These are phyloP conservation scores for Caenorhabditis sulstoni DNA, from an alignment of 2,888 invertebrate species.

Conservation along the genomic window DNA sequence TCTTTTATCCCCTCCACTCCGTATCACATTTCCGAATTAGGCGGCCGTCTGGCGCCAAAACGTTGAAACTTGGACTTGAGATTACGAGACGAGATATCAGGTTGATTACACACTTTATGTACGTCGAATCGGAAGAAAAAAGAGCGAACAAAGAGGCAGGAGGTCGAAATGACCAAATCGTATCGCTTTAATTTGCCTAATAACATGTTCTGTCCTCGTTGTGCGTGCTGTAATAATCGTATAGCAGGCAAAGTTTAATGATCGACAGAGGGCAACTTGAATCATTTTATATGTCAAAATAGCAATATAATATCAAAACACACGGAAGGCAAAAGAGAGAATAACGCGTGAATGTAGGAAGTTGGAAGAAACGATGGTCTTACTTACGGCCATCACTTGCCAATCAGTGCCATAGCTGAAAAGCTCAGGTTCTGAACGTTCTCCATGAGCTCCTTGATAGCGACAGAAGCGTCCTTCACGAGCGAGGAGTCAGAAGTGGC, in stretches of 20 bases:
- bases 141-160: conserved; percentile 8
- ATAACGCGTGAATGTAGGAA: conserved; percentile 8
- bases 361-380: conserved; percentile 6
- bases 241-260: conserved; percentile 44
- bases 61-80: conserved; percentile 53
- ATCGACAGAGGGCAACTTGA: conserved; percentile 20
- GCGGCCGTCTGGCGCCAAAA: conserved; percentile 50
- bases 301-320: conserved; percentile 25
- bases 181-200: conserved; percentile 51
- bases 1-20: conserved; percentile 5
- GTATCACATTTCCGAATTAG: conserved; percentile 44
- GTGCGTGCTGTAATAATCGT: conserved; percentile 38
- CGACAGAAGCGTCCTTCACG: conserved; percentile 72
- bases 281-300: conserved; percentile 35
- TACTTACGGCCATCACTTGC: conserved; percentile 49
- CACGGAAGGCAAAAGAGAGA: not conserved
- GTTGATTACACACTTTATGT: not conserved
- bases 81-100: conserved; percentile 27
- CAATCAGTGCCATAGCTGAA: conserved; percentile 76
- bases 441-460: conserved; percentile 72
- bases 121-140: conserved; percentile 3
- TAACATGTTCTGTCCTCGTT: conserved; percentile 40
- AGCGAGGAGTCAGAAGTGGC: conserved; percentile 70
- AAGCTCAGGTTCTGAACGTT: conserved; percentile 72
- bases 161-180: conserved; percentile 37